These are phyloP conservation scores for Phrynocephalus guinanensis DNA, from an alignment of 2,797 vertebrate species.

Conservation along the genomic window DNA sequence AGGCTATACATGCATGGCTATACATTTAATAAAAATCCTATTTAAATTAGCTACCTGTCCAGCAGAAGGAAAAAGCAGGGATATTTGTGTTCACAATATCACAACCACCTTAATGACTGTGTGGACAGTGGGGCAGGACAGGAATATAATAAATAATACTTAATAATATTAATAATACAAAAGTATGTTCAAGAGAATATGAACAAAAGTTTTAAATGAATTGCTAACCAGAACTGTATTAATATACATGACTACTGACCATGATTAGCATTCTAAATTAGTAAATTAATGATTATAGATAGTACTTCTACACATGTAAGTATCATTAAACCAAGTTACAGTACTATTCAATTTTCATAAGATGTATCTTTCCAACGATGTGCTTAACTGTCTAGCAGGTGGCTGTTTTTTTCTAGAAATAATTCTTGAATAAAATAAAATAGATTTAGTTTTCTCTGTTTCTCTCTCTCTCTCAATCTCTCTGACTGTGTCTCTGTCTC, in stretches of 20 bases:
- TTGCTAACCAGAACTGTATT: neutral
- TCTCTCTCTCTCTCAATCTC: too few relatives aligned
- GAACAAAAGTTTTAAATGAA: too few relatives aligned
- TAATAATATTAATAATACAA: too few relatives aligned
- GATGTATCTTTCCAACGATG: constrained; percentile 40
- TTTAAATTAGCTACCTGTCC: neutral
- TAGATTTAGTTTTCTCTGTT: neutral
- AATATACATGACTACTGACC: constrained; percentile 47
- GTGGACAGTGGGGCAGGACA: too few relatives aligned
- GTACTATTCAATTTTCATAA: constrained; percentile 32
- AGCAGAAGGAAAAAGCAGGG: too few relatives aligned
- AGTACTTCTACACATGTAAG: constrained; percentile 49
- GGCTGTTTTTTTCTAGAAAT: constrained; percentile 20
- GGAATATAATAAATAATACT: too few relatives aligned
- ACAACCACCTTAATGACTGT: too few relatives aligned
- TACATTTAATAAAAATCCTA: neutral
- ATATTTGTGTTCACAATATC: neutral
- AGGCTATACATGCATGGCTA: neutral
- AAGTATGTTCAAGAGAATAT: too few relatives aligned
- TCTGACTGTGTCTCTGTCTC: too few relatives aligned
- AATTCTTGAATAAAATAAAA: constrained; percentile 43
- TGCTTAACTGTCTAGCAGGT: constrained; percentile 36
- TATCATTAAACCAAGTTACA: constrained; percentile 47
- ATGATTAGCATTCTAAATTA: constrained; percentile 53
- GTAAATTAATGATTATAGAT: constrained; percentile 40